Percentiles rank a stretch among this genome's conserved stretches.
These are phyloP conservation scores for Caenorhabditis afra DNA, from an alignment of 2,888 invertebrate genomes.

Conservation along the genomic window DNA sequence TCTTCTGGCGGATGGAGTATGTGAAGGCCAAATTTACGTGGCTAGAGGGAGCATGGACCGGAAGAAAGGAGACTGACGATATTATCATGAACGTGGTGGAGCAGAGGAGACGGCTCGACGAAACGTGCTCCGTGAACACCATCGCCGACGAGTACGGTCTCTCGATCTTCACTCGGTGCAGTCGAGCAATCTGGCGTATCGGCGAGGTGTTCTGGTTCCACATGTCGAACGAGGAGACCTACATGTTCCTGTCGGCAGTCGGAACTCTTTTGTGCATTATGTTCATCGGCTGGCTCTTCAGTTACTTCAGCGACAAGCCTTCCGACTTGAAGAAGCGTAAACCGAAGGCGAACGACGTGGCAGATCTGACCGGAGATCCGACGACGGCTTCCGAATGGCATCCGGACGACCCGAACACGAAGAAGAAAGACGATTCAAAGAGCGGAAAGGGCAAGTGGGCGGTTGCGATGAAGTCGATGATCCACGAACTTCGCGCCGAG, in stretches of 20 bases:
- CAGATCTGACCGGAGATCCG: slow-evolving; percentile 45
- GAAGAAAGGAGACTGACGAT: slow-evolving; percentile 62
- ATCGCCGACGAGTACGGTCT: slow-evolving; percentile 72
- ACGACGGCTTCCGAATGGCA: slow-evolving; percentile 72
- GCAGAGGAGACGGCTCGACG: slow-evolving; percentile 62
- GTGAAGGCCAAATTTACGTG: slow-evolving; percentile 74
- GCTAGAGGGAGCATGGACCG: slow-evolving; percentile 72
- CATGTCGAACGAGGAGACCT: slow-evolving; percentile 76
- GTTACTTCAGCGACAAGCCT: slow-evolving; percentile 53
- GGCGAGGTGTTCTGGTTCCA: slow-evolving; percentile 76
- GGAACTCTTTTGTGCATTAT: slow-evolving; percentile 69
- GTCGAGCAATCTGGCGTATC: slow-evolving; percentile 70
- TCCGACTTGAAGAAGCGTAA: slow-evolving; percentile 39
- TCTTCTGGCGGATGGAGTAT: slow-evolving; percentile 77
- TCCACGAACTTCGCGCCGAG: slow-evolving; percentile 94
- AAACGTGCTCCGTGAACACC: slow-evolving; percentile 53
- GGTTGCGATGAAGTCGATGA: slow-evolving; percentile 81
- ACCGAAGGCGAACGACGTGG: slow-evolving; percentile 53
- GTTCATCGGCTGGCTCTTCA: slow-evolving; percentile 62
- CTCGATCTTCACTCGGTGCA: slow-evolving; percentile 71
- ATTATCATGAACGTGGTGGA: slow-evolving; percentile 63
- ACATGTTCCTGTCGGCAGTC: slow-evolving; percentile 76
- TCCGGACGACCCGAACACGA: slow-evolving; percentile 76
- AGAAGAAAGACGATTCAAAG: slow-evolving; percentile 39
- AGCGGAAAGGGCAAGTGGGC: slow-evolving; percentile 17